Evolutionary conservation across 2,113 vertebrate genomes (phyloP).

Genomic region (Vulpes vulpes): DNA sequence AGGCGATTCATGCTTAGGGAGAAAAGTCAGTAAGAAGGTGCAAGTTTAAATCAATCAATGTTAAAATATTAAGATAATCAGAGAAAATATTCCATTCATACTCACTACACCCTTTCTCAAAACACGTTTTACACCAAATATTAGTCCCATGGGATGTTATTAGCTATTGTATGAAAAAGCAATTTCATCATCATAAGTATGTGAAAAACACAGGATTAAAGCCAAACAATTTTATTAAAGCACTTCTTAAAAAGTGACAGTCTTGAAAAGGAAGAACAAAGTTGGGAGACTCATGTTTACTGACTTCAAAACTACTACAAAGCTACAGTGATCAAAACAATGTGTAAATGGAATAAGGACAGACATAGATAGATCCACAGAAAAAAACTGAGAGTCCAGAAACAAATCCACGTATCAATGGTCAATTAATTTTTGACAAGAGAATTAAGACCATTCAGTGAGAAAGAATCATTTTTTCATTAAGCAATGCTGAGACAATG

Average conservation of each 20-base stretch:
- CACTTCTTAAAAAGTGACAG: not conserved
- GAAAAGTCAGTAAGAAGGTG: not conserved
- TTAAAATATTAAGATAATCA: not conserved
- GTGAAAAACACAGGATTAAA: slow-evolving; percentile 23
- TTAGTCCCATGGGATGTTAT: not conserved
- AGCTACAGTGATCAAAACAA: not conserved
- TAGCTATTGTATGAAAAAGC: not conserved
- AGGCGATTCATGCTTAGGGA: not conserved
- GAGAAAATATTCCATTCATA: not conserved
- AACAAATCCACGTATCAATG: not conserved
- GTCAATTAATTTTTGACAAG: not conserved
- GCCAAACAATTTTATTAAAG: not conserved
- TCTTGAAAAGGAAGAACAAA: not conserved
- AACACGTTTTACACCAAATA: slow-evolving; percentile 21
- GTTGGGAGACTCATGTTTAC: not conserved
- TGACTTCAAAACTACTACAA: not conserved
- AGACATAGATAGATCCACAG: not conserved
- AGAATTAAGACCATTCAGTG: not conserved
- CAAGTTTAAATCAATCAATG: not conserved
- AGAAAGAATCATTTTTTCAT: not conserved
- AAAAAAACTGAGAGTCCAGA: not conserved
- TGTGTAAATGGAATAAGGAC: not conserved
- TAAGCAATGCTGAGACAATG: not conserved
- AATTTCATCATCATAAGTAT: not conserved
- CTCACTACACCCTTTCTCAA: not conserved